phyloP scores from a whole-genome alignment of 2,113 vertebrate genomes.

The Cygnus buccinator region DNA sequence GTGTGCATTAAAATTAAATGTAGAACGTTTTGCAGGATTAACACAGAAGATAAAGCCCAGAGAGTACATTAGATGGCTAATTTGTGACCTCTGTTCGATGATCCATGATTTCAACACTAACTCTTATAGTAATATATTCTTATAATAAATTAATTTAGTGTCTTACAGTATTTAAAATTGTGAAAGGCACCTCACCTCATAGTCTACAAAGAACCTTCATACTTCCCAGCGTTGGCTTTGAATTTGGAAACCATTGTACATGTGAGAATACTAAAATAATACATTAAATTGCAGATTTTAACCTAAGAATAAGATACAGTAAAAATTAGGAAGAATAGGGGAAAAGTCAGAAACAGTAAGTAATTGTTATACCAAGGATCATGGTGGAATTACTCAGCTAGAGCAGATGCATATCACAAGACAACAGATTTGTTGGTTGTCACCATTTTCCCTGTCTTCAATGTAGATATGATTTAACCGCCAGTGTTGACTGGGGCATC shows the following conservation, averaged over 20 bases:
- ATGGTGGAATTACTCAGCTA: neutral
- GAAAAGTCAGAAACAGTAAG: neutral
- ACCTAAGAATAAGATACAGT: neutral
- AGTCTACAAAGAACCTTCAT: neutral
- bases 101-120: neutral
- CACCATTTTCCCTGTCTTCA: neutral
- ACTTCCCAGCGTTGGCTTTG: neutral
- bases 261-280: neutral
- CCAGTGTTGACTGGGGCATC: neutral
- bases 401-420: neutral
- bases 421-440: neutral
- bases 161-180: neutral
- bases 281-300: neutral
- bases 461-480: neutral
- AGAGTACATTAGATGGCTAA: neutral
- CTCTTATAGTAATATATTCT: neutral
- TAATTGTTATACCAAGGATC: neutral
- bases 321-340: neutral
- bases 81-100: conserved; percentile 19
- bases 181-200: neutral
- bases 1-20: conserved; percentile 13
- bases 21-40: conserved; percentile 6
- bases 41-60: neutral
- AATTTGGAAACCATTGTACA: neutral
- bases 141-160: neutral